Evolutionary conservation across 1,140 invertebrate species (phyloP).

Genomic region (Achatina immaculata): DNA sequence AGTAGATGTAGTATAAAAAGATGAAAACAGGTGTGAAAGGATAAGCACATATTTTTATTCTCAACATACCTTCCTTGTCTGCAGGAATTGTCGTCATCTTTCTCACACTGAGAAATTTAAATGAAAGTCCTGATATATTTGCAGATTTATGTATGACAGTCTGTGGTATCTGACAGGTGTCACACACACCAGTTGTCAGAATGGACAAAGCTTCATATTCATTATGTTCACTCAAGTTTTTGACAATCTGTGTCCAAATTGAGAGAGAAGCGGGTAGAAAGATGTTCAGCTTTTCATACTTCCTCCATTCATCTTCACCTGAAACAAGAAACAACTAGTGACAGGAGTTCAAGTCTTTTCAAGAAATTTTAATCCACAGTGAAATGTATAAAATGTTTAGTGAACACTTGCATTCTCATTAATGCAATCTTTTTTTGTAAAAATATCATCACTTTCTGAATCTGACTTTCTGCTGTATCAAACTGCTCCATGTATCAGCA

Average conservation of each 20-base stretch:
- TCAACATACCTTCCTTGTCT: constrained; percentile 10
- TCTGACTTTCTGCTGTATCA: too few relatives aligned
- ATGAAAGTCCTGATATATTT: not conserved
- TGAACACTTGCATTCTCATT: too few relatives aligned
- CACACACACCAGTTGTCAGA: not conserved
- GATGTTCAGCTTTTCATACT: not conserved
- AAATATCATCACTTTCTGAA: too few relatives aligned
- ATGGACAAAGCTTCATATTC: constrained; percentile 17
- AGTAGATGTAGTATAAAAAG: too few relatives aligned
- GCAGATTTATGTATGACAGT: not conserved
- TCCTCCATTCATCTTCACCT: not conserved
- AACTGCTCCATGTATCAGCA: too few relatives aligned
- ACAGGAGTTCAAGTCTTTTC: not conserved
- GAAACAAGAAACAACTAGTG: not conserved
- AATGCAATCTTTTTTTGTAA: too few relatives aligned
- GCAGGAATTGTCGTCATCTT: not conserved
- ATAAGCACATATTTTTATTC: too few relatives aligned
- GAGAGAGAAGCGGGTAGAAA: not conserved
- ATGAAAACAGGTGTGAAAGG: too few relatives aligned
- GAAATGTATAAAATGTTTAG: too few relatives aligned
- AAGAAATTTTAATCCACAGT: too few relatives aligned
- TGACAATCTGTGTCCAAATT: not conserved
- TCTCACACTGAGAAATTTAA: constrained; percentile 8
- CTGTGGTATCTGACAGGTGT: not conserved
- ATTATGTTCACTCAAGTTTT: not conserved